A percentile compares a stretch with the other conserved stretches of the same genome.
phyloP scores from a whole-genome alignment of 2,888 invertebrate genomes.

The Pyrrhia umbra region DNA sequence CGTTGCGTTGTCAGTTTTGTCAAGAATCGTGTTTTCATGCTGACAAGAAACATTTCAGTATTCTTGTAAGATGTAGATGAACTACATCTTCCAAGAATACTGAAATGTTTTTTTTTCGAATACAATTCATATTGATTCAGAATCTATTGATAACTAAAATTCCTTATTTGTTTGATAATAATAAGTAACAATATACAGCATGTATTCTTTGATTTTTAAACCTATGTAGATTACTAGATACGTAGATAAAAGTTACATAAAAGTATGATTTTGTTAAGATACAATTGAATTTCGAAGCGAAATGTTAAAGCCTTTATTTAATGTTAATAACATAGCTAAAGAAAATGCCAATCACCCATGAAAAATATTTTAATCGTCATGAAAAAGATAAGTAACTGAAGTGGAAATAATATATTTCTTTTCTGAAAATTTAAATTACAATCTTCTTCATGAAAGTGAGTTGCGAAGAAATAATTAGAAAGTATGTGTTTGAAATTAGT shows the following conservation, averaged over 20 bases:
- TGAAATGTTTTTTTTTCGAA: too few relatives aligned
- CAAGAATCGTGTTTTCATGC: too few relatives aligned
- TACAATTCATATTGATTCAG: too few relatives aligned
- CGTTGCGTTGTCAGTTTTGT: too few relatives aligned
- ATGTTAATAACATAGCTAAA: conserved; percentile 21
- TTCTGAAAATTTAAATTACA: neutral
- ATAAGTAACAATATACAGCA: too few relatives aligned
- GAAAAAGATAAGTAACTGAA: conserved; percentile 26
- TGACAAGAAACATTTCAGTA: too few relatives aligned
- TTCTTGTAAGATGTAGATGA: too few relatives aligned
- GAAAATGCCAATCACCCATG: conserved; percentile 47
- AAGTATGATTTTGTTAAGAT: neutral
- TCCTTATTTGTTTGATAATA: neutral
- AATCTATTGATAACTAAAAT: too few relatives aligned
- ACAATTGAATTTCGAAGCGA: conserved; percentile 1
- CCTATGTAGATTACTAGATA: neutral
- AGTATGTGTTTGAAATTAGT: conserved; percentile 28
- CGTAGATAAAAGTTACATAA: conserved; percentile 7
- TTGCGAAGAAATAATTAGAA: conserved; percentile 19
- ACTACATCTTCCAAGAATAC: too few relatives aligned
- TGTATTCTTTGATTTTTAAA: too few relatives aligned
- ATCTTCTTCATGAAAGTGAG: conserved; percentile 19
- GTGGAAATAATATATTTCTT: neutral
- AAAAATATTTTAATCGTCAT: conserved; percentile 11
- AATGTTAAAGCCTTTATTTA: conserved; percentile 2